These are phyloP conservation scores for Drosophila ochracea DNA, from an alignment of 2,888 invertebrate genomes.

Conservation along the genomic window DNA sequence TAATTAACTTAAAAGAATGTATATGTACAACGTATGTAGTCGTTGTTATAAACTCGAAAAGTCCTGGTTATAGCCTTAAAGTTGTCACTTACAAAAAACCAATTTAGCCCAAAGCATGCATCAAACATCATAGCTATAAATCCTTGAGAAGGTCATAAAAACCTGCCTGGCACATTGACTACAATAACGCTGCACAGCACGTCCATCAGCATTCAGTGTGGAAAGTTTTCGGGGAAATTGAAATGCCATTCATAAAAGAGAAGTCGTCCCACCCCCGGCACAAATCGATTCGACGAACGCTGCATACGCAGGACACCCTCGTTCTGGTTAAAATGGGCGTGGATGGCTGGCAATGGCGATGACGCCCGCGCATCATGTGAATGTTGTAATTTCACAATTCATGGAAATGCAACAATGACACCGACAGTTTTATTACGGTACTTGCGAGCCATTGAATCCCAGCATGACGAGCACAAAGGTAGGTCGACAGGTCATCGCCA, in stretches of 20 bases:
- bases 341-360: constrained; percentile 3
- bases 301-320: background rate
- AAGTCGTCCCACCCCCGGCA: background rate
- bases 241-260: constrained; percentile 57
- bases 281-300: constrained; percentile 36
- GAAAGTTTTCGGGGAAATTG: constrained; percentile 40
- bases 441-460: constrained; percentile 32
- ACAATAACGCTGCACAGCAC: constrained; percentile 5
- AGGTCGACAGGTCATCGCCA: background rate
- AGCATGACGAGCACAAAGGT: constrained; percentile 11
- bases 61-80: background rate
- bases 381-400: constrained; percentile 36
- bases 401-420: constrained; percentile 10
- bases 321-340: constrained; percentile 15
- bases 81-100: background rate
- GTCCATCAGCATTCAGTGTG: constrained; percentile 17
- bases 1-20: background rate
- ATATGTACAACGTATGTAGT: background rate
- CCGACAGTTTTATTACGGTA: constrained; percentile 43
- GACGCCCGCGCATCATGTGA: background rate
- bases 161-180: background rate
- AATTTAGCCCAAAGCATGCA: background rate
- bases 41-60: background rate
- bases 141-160: background rate
- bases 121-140: background rate